phyloP scores from a whole-genome alignment of 2,113 vertebrate genomes.

The Erinaceus europaeus region DNA sequence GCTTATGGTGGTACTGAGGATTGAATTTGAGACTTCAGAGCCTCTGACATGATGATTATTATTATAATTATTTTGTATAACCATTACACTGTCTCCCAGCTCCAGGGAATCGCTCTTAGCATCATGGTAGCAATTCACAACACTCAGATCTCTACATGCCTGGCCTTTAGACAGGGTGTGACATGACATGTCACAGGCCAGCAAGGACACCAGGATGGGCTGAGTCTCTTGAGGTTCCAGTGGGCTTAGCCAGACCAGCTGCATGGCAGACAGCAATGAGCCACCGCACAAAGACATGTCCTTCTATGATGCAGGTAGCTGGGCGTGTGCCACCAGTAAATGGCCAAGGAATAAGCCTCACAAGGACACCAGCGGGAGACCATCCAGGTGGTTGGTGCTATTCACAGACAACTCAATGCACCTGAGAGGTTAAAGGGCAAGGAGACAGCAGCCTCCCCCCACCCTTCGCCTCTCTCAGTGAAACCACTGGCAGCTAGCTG shows the following conservation, averaged over 20 bases:
- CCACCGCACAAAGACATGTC: rapidly evolving
- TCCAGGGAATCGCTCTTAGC: background rate
- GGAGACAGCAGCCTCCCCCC: background rate
- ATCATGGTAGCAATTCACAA: background rate
- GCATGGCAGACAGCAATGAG: background rate
- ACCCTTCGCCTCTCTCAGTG: background rate
- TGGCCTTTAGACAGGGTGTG: rapidly evolving
- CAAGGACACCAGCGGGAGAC: background rate
- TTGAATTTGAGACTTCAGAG: no score
- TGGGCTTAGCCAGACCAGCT: background rate
- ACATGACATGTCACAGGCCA: rapidly evolving
- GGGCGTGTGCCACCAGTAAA: background rate
- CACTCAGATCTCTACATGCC: background rate
- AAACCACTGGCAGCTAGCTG: background rate
- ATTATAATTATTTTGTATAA: no score
- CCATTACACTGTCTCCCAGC: no score
- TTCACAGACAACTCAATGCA: background rate
- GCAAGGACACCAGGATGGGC: background rate
- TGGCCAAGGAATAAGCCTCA: background rate
- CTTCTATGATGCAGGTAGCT: background rate
- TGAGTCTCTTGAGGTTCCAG: rapidly evolving
- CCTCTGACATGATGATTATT: no score
- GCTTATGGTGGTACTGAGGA: no score
- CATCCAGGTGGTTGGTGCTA: background rate
- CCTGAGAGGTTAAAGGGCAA: background rate